A percentile compares a stretch with the other conserved stretches of the same genome.
Evolutionary conservation across 35 echinoderm and acorn worm species (phyloP).

Genomic region (Apostichopus californicus): DNA sequence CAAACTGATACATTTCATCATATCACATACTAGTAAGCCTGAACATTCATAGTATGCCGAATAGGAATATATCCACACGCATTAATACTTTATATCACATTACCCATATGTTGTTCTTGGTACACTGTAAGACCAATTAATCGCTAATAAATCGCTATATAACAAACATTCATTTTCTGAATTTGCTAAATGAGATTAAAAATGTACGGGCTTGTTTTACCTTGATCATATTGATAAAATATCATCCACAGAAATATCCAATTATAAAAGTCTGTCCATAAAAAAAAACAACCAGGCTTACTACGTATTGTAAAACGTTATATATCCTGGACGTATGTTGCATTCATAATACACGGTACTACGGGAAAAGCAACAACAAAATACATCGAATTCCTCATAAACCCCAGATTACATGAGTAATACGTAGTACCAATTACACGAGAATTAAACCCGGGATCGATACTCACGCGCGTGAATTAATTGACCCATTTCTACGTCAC

Average conservation of each 20-base stretch:
- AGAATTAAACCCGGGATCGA: not conserved
- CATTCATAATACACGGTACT: not conserved
- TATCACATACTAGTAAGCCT: not conserved
- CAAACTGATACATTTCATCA: not conserved
- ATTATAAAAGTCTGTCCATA: not conserved
- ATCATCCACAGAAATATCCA: not conserved
- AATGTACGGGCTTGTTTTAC: not conserved
- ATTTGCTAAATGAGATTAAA: not conserved
- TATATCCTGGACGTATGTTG: not conserved
- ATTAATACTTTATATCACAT: not conserved
- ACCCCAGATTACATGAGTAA: not conserved
- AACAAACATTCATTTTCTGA: not conserved
- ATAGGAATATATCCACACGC: not conserved
- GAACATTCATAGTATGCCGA: not conserved
- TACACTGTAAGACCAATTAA: not conserved
- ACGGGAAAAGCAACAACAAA: not conserved
- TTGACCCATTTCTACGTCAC: not conserved
- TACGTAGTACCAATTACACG: not conserved
- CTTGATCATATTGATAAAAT: not conserved
- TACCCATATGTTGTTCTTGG: not conserved
- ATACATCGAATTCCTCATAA: not conserved
- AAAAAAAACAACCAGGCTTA: not conserved
- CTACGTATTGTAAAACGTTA: not conserved
- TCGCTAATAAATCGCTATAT: not conserved
- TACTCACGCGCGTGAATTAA: not conserved